A percentile compares a stretch with the other conserved stretches of the same genome.
These are phyloP conservation scores for Acromyrmex charruanus DNA, from an alignment of 1,140 invertebrate genomes.

Conservation along the genomic window DNA sequence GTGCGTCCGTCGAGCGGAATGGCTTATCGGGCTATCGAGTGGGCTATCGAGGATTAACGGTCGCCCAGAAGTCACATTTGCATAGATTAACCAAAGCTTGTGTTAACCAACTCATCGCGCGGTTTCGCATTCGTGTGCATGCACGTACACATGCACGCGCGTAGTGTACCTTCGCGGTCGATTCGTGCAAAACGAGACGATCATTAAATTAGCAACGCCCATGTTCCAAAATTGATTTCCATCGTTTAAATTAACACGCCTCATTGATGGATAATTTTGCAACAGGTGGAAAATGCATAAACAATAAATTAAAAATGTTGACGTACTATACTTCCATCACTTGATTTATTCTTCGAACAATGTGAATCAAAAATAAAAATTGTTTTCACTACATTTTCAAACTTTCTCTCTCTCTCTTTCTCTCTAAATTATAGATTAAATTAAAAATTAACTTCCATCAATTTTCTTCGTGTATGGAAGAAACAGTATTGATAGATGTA, in stretches of 20 bases:
- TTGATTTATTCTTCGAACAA: not conserved
- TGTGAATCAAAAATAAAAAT: not conserved
- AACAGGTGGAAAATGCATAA: conserved; percentile 31
- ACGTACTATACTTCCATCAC: not conserved
- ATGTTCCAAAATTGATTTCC: conserved; percentile 37
- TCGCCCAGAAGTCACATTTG: conserved; percentile 48
- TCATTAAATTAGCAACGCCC: conserved; percentile 18
- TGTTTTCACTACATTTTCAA: not conserved
- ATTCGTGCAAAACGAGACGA: not conserved
- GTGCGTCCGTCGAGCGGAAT: not conserved
- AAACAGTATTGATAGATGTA: conserved; percentile 13
- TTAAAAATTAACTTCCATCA: not conserved
- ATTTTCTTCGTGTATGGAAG: not conserved
- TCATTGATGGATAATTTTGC: conserved; percentile 24
- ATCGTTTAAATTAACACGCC: conserved; percentile 17
- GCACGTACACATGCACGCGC: not conserved
- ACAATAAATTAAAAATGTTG: not conserved
- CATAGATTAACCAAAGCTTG: conserved; percentile 44
- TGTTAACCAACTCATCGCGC: not conserved
- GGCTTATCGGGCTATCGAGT: conserved; percentile 42
- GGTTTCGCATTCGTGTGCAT: not conserved
- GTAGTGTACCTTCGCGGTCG: not conserved
- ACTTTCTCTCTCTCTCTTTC: not conserved
- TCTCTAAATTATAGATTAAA: not conserved
- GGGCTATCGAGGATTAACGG: conserved; percentile 40